Evolutionary conservation across 2,888 invertebrate species (phyloP).

Genomic region (Alcis repandata): DNA sequence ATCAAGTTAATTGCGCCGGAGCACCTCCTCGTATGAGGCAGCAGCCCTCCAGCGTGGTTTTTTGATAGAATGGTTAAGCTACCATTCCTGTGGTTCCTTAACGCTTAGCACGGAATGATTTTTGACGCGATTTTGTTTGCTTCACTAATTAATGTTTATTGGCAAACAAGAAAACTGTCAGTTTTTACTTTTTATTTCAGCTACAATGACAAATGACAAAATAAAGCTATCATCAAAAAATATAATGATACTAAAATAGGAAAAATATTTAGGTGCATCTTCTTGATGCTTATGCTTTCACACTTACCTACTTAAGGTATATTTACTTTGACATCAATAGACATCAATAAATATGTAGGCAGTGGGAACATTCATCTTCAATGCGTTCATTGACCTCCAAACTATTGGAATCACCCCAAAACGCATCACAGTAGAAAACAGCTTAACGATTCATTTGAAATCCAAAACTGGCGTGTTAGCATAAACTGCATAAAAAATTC

Average conservation of each 20-base stretch:
- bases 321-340: too few relatives aligned
- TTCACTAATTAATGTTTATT: too few relatives aligned
- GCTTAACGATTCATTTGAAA: constrained; percentile 32
- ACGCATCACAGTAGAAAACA: constrained; percentile 50
- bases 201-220: too few relatives aligned
- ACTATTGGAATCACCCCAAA: constrained; percentile 66
- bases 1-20: constrained; percentile 86
- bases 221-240: too few relatives aligned
- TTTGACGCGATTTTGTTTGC: too few relatives aligned
- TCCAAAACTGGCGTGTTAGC: constrained; percentile 20
- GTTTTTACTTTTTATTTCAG: too few relatives aligned
- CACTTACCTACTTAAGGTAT: too few relatives aligned
- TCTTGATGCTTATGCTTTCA: too few relatives aligned
- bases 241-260: too few relatives aligned
- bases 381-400: constrained; percentile 20
- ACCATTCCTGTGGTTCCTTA: constrained; percentile 1
- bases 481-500: constrained; percentile 48
- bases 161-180: too few relatives aligned
- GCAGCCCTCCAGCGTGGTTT: constrained; percentile 69
- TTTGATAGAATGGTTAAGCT: constrained; percentile 62
- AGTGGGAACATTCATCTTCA: neutral
- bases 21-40: constrained; percentile 82
- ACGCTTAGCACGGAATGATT: neutral
- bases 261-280: too few relatives aligned
- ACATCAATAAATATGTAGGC: too few relatives aligned